Evolutionary conservation across 2,888 invertebrate genomes (phyloP).

Genomic region (Embidobia sp.): DNA sequence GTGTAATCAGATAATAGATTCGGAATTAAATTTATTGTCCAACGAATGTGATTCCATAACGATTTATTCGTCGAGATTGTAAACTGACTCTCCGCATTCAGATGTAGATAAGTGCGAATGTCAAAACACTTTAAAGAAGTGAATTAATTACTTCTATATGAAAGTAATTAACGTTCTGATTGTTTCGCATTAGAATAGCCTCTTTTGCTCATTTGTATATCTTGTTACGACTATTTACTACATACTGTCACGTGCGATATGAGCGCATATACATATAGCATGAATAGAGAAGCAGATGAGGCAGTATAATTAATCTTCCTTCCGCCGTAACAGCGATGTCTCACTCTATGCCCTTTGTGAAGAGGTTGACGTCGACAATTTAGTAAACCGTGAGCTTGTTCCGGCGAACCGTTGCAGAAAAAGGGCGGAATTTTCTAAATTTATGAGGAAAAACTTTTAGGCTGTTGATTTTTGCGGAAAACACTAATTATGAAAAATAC

Average conservation of each 20-base stretch:
- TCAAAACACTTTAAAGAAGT: conserved; percentile 9
- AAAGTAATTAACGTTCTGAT: conserved; percentile 56
- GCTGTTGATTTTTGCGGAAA: conserved; percentile 50
- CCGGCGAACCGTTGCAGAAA: conserved; percentile 49
- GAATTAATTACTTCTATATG: conserved; percentile 32
- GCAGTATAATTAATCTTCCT: conserved; percentile 65
- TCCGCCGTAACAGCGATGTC: conserved; percentile 60
- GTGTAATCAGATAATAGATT: too few species aligned
- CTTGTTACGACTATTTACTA: conserved; percentile 64
- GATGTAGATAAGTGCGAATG: background rate
- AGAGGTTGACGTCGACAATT: conserved; percentile 63
- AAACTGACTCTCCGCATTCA: background rate
- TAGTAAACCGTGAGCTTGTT: conserved; percentile 59
- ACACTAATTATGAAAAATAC: conserved; percentile 55
- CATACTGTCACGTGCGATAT: conserved; percentile 61
- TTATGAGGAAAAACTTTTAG: conserved; percentile 51
- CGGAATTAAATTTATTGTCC: too few species aligned
- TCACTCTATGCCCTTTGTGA: conserved; percentile 62
- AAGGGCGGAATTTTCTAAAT: conserved; percentile 59
- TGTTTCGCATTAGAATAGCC: conserved; percentile 49
- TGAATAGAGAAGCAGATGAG: conserved; percentile 67
- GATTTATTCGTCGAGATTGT: too few species aligned
- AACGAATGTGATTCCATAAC: too few species aligned
- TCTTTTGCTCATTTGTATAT: conserved; percentile 65
- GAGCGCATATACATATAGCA: conserved; percentile 55